Evolutionary conservation across 2,888 invertebrate genomes (phyloP).

Genomic region (Fragum fragum): DNA sequence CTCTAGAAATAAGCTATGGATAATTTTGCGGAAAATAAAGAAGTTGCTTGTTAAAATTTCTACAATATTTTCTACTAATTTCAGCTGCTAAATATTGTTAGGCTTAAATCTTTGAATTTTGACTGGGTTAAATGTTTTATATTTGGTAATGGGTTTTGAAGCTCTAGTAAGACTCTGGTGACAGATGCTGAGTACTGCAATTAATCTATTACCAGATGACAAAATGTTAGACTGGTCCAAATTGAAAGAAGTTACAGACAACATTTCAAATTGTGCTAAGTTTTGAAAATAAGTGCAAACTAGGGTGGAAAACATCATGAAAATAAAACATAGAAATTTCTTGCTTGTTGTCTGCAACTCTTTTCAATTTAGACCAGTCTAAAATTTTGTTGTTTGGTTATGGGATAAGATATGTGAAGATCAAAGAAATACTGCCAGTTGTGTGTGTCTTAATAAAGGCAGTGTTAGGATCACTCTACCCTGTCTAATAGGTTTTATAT

Average conservation of each 20-base stretch:
- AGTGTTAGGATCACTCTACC: background rate
- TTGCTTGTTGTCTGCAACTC: too few species aligned
- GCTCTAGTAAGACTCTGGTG: too few species aligned
- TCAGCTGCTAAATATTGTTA: background rate
- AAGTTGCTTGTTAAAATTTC: background rate
- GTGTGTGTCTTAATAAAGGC: slow-evolving; percentile 3
- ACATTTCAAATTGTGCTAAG: too few species aligned
- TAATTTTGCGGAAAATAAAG: background rate
- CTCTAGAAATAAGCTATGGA: background rate
- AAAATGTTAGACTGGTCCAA: too few species aligned
- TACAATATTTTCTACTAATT: slow-evolving; percentile 13
- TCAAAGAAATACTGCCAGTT: background rate
- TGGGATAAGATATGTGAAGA: background rate
- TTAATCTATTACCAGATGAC: too few species aligned
- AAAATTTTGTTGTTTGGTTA: too few species aligned
- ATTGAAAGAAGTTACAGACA: too few species aligned
- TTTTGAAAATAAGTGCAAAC: too few species aligned
- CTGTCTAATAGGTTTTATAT: slow-evolving; percentile 4
- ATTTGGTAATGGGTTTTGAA: slow-evolving; percentile 1
- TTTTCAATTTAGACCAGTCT: too few species aligned
- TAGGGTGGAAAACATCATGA: too few species aligned
- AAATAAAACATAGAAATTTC: too few species aligned
- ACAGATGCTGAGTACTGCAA: too few species aligned
- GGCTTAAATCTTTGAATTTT: background rate
- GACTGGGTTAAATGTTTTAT: background rate